A percentile compares a stretch with the other conserved stretches of the same genome.
Evolutionary conservation across 2,113 vertebrate species (phyloP).

Genomic region (Colossoma macropomum): DNA sequence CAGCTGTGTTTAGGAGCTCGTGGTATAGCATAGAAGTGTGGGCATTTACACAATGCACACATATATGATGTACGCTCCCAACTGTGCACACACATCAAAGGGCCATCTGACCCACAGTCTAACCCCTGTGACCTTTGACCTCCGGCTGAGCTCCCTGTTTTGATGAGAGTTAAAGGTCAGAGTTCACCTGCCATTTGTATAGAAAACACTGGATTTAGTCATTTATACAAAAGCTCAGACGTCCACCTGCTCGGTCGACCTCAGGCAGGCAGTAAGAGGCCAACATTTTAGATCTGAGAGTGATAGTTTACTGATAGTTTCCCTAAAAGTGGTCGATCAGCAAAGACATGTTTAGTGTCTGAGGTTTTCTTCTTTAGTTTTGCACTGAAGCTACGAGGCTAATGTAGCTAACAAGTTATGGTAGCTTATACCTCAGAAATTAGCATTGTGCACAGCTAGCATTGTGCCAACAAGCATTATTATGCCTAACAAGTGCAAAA

Average conservation of each 20-base stretch:
- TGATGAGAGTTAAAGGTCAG: neutral
- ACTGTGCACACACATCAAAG: neutral
- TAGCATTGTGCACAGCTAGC: too few species aligned
- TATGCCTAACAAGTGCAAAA: too few species aligned
- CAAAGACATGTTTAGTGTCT: too few species aligned
- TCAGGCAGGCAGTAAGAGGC: neutral
- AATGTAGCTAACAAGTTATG: too few species aligned
- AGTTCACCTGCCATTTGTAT: neutral
- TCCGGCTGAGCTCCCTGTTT: neutral
- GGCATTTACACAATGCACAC: neutral
- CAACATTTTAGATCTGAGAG: neutral
- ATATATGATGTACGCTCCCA: neutral
- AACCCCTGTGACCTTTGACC: neutral
- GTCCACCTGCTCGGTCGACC: neutral
- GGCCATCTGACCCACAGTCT: neutral
- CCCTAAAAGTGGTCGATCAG: too few species aligned
- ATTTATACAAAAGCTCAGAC: neutral
- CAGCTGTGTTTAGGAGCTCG: constrained; percentile 8
- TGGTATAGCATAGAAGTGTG: neutral
- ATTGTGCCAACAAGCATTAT: too few species aligned
- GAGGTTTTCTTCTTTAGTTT: too few species aligned
- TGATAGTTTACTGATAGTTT: too few species aligned
- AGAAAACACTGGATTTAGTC: constrained; percentile 2
- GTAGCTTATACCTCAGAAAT: too few species aligned
- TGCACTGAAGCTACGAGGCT: too few species aligned